Base-by-base conservation (phyloP, 2,888 invertebrate species). In the Andrena haemorrhoa region DNA sequence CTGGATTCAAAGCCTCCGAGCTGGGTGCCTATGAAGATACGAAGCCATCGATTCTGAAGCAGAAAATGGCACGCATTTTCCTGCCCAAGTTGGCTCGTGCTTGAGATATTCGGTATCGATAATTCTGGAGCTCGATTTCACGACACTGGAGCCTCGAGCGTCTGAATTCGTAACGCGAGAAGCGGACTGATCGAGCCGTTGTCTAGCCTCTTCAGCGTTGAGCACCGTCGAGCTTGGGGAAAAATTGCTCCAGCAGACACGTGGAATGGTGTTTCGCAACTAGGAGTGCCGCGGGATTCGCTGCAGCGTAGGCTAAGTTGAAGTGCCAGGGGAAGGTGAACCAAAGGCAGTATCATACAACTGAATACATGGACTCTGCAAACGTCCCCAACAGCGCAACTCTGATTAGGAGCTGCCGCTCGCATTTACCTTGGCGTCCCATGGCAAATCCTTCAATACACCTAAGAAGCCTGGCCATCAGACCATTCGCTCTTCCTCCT, bases 181-280 rank as follows among this genome's bases (percentile, higher is more conserved):
- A 60, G 47, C 31, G 20, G 51, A 20, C 60, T 23, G 63, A 63
- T 60, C 53, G 56, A 16, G 12, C 35, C 41, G 64, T 65, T 60
- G 73, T 72, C 61, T 73, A 41, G 66, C 41, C 51, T 74, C 58
- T 75, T 65, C 66, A 66, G n/a, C 78, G 75, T 79, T 20, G 51
- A 56, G 66, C 64, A 64, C 49, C 66, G 51, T 65, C n/a, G 64
- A 16, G 31, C 75, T 56, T 10, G 41, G 58, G 35, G 53, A 66
- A 72, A 72, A 58, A 73, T 76, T 33, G 64, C 29, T 51, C 35
- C 41, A 10, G 41, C 31, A 58, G 58, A 33, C 63, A 64, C 63
- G 76, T 75, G 71, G 71, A 75, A 75, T 56, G 53, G 33, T 56
- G 63, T 76, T 72, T 73, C 76, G 63, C 73, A 73, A 64, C 72